A percentile compares a stretch with the other conserved stretches of the same genome.
These are phyloP conservation scores for Anhinga rufa DNA, from an alignment of 2,113 vertebrate species.

Conservation along the genomic window DNA sequence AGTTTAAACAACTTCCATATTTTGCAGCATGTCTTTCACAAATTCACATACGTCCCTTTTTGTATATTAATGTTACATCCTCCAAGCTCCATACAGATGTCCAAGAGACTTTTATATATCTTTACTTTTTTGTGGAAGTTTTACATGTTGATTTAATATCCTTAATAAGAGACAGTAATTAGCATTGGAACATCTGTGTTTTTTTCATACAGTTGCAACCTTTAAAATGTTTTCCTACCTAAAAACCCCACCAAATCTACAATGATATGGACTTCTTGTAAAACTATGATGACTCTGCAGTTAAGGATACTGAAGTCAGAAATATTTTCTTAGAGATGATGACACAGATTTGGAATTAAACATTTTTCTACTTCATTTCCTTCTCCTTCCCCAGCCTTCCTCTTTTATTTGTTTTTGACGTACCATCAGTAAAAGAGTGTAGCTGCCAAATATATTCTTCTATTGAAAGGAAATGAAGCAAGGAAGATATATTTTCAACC, in stretches of 20 bases:
- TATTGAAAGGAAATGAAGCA: background rate
- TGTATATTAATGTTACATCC: background rate
- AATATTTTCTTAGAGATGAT: background rate
- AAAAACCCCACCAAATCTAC: background rate
- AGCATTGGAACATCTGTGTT: background rate
- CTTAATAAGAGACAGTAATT: background rate
- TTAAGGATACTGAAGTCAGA: background rate
- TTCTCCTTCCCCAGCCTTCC: background rate
- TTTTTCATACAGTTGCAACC: background rate
- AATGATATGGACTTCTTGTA: background rate
- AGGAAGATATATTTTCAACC: background rate
- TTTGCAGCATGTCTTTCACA: background rate
- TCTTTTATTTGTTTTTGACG: background rate
- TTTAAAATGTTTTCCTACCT: background rate
- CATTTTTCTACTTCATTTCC: background rate
- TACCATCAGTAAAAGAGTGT: background rate
- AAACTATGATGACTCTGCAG: background rate
- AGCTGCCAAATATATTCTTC: background rate
- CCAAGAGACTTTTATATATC: background rate
- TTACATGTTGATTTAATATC: background rate
- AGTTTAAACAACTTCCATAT: background rate
- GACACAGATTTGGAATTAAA: background rate
- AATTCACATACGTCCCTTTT: rapidly evolving
- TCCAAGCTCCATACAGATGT: background rate
- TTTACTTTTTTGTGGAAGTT: background rate